Evolutionary conservation across 2,888 invertebrate genomes (phyloP).

Genomic region (Odontocerum albicorne): DNA sequence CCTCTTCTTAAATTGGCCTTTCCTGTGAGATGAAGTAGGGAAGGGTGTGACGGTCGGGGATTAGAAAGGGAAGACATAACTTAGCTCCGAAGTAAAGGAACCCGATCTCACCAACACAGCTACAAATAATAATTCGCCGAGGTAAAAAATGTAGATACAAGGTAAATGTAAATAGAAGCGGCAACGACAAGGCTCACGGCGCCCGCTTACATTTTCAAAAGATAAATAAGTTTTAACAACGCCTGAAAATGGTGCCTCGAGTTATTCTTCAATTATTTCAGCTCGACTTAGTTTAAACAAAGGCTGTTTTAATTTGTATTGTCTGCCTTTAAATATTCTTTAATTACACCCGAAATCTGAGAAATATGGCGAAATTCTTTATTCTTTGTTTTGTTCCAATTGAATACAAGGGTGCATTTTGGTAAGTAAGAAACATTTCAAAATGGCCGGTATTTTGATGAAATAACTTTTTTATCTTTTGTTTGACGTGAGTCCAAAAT

Average conservation of each 20-base stretch:
- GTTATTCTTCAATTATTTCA: slow-evolving; percentile 36
- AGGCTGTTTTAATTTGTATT: slow-evolving; percentile 32
- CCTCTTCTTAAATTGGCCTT: slow-evolving; percentile 32
- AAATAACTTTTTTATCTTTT: slow-evolving; percentile 31
- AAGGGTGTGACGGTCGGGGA: slow-evolving; percentile 13
- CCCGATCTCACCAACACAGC: slow-evolving; percentile 10
- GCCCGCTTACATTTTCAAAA: slow-evolving; percentile 18
- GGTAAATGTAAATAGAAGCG: slow-evolving; percentile 30
- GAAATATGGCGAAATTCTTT: slow-evolving; percentile 33
- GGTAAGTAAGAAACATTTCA: slow-evolving; percentile 22
- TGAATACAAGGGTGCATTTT: slow-evolving; percentile 19
- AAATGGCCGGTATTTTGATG: slow-evolving; percentile 28
- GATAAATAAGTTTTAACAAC: slow-evolving; percentile 34
- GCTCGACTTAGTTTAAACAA: slow-evolving; percentile 35
- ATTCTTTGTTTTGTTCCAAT: slow-evolving; percentile 22
- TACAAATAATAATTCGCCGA: slow-evolving; percentile 21
- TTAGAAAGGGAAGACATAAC: slow-evolving; percentile 30
- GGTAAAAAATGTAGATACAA: slow-evolving; percentile 27
- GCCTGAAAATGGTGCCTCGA: slow-evolving; percentile 30
- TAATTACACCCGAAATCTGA: slow-evolving; percentile 32
- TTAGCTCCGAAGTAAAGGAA: slow-evolving; percentile 7
- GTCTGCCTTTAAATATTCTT: slow-evolving; percentile 29
- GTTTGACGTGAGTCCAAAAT: slow-evolving; percentile 27
- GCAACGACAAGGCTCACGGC: slow-evolving; percentile 17
- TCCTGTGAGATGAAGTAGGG: slow-evolving; percentile 16